phyloP scores from a whole-genome alignment of 2,113 vertebrate species.

The Zootoca vivipara region DNA sequence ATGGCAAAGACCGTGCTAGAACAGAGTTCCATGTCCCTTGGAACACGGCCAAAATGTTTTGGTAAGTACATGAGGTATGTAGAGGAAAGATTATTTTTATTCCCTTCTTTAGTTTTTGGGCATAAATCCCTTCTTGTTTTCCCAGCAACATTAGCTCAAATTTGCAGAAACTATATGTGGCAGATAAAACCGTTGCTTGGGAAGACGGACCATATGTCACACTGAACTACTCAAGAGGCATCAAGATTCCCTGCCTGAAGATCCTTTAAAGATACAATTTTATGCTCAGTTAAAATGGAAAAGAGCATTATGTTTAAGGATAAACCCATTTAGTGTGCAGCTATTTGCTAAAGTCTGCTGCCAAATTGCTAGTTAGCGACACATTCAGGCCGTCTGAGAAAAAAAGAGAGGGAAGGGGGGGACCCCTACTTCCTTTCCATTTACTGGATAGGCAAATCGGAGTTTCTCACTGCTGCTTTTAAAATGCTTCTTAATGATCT shows the following conservation, averaged over 20 bases:
- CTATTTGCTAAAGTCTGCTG: slow-evolving; percentile 67
- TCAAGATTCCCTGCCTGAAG: slow-evolving; percentile 48
- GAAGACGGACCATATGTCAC: slow-evolving; percentile 76
- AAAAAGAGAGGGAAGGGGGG: slow-evolving; percentile 16
- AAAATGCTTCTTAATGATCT: neutral
- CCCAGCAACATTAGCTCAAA: slow-evolving; percentile 75
- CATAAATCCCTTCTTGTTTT: slow-evolving; percentile 76
- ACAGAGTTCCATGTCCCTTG: neutral
- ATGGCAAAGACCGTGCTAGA: neutral
- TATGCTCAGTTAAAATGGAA: slow-evolving; percentile 79
- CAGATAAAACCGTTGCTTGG: slow-evolving; percentile 70
- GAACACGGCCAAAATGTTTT: slow-evolving; percentile 29
- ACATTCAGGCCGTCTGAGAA: slow-evolving; percentile 48
- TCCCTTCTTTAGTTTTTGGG: slow-evolving; percentile 65
- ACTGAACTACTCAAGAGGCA: slow-evolving; percentile 71
- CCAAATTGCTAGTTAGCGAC: slow-evolving; percentile 69
- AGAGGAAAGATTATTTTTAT: slow-evolving; percentile 60
- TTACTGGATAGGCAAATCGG: neutral
- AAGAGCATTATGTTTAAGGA: slow-evolving; percentile 75
- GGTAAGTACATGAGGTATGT: slow-evolving; percentile 35
- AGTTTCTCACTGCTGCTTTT: neutral
- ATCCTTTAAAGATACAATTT: slow-evolving; percentile 75
- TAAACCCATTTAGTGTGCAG: slow-evolving; percentile 65
- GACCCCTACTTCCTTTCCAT: slow-evolving; percentile 49
- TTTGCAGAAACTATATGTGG: slow-evolving; percentile 68